These are phyloP conservation scores for Amiota minor DNA, from an alignment of 2,888 invertebrate genomes.

Conservation along the genomic window DNA sequence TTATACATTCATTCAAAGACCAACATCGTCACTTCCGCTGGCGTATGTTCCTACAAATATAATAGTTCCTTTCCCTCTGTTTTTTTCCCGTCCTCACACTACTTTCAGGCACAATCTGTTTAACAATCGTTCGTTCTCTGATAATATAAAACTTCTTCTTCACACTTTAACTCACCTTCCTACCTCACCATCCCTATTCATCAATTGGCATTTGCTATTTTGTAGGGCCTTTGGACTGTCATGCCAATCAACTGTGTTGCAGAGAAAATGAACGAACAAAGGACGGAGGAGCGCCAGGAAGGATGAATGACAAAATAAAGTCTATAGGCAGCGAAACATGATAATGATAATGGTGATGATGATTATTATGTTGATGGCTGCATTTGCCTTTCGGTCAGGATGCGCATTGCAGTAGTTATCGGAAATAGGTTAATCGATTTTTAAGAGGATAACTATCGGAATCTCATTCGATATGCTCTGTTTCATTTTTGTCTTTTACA, in stretches of 20 bases:
- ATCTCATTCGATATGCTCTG: constrained; percentile 68
- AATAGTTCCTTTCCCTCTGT: neutral
- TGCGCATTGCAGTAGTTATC: constrained; percentile 71
- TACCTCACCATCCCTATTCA: neutral
- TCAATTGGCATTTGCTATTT: constrained; percentile 4
- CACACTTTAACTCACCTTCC: neutral
- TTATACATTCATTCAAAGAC: neutral
- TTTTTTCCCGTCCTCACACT: neutral
- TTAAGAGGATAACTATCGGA: constrained; percentile 69
- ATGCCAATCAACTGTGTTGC: constrained; percentile 15
- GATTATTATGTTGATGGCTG: neutral
- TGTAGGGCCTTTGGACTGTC: neutral
- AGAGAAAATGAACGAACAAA: neutral
- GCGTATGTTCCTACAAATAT: neutral
- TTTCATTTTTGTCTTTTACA: constrained; percentile 48
- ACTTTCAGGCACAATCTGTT: constrained; percentile 6
- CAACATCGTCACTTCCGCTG: neutral
- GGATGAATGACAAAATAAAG: neutral
- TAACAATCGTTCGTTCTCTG: constrained; percentile 4
- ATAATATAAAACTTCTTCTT: neutral
- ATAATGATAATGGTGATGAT: neutral
- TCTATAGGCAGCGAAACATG: constrained; percentile 30
- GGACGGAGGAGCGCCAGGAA: neutral
- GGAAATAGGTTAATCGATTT: constrained; percentile 72
- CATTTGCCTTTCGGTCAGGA: constrained; percentile 42